Base-by-base conservation (phyloP, 2,888 invertebrate genomes). In the Cyclophora punctaria region DNA sequence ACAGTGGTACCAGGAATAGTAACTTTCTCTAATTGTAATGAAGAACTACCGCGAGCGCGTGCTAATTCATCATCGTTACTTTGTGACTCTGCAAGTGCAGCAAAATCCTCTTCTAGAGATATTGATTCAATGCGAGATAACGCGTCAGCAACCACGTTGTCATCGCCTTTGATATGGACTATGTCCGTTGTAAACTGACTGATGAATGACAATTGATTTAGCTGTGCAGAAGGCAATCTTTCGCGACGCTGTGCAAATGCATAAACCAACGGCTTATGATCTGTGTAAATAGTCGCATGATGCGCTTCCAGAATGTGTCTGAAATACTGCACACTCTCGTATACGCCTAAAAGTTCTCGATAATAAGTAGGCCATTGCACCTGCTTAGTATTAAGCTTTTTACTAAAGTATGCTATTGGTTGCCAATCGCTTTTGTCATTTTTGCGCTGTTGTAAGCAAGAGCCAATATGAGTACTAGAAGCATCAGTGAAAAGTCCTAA, bases 311-410 rank as follows among this genome's bases (percentile, higher is more conserved):
- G 40, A 67, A 45, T 66, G 7, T 48, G 65, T 52, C 57, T 48
- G 55, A 78, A 79, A 52, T 71, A 58, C 51, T 67, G 69, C 0
- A 77, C 57, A 0, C 69, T 67, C 48, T 60, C 52, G 49, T 74
- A 79, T 3, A 72, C 67, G 1, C 75, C 78, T 2, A 76, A 56
- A 0, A 83, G 60, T 57, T 80, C 76, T 3, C 76, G 40, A 47
- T 83, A 78, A 52, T 79, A 81, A 0, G 72, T 63, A 7, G 66
- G 59, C 67, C 67, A 60, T 5, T 49, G 5, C 0, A 48, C 0
- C 33, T 60, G 58, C 2, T 37, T 7, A 3, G 47, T 0, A 3
- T 43, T 56, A 3, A 58, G 44, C 34, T 60, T 60, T 7, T 55
- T 57, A 7, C 52, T 52, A 34, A 58, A 58, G n/a, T 51, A 60